A percentile compares a stretch with the other conserved stretches of the same genome.
Conservation (phyloP, 2,113 vertebrate species). For the Ardeotis arabs region DNA sequence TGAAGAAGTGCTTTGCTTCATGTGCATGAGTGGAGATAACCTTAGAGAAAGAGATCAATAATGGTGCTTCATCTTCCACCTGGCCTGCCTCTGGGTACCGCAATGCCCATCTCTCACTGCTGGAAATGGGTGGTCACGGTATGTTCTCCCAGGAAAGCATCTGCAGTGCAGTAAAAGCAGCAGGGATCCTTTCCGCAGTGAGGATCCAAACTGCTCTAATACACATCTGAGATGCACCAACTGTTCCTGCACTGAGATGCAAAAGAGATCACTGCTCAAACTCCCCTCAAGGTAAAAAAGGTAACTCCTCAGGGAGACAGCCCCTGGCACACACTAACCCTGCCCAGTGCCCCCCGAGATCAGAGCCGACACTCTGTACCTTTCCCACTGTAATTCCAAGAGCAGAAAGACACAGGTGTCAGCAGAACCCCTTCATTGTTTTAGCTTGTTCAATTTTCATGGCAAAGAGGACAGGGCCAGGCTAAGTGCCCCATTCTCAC, state of each 20-base stretch:
- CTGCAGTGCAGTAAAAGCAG: neutral
- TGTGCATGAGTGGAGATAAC: neutral
- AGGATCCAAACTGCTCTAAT: neutral
- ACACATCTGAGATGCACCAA: neutral
- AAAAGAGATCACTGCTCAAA: neutral
- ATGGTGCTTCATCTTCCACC: neutral
- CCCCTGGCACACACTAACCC: neutral
- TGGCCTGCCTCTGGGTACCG: neutral
- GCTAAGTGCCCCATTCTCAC: neutral
- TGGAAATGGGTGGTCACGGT: neutral
- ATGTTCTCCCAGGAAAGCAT: neutral
- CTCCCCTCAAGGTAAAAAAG: neutral
- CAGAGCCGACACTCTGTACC: rapidly evolving
- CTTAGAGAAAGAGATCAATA: neutral
- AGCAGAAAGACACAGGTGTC: neutral
- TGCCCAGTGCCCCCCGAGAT: rapidly evolving
- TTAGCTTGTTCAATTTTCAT: neutral
- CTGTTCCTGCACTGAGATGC: neutral
- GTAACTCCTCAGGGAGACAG: neutral
- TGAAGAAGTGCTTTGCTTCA: neutral
- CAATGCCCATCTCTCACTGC: neutral
- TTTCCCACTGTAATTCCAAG: neutral
- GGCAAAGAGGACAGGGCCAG: neutral
- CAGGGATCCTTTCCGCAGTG: neutral
- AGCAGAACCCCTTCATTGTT: neutral